A percentile compares a stretch with the other conserved stretches of the same genome.
phyloP scores from a whole-genome alignment of 2,888 invertebrate species.

The Lithophane ornitopus region DNA sequence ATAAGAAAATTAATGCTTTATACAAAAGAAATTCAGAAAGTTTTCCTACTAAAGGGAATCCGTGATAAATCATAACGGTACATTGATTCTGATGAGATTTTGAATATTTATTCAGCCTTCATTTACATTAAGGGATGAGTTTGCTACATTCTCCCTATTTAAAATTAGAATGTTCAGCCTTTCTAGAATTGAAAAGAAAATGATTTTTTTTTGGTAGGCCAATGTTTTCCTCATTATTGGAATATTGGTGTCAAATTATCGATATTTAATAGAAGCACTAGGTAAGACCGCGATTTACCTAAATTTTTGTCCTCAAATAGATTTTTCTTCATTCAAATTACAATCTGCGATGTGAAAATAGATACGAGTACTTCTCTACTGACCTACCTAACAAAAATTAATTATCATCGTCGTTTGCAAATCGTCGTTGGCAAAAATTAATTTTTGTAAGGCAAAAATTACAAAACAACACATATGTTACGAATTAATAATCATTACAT shows the following conservation, averaged over 20 bases:
- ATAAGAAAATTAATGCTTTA: conserved; percentile 52
- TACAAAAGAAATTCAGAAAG: conserved; percentile 48
- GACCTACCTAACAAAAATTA: too few relatives aligned
- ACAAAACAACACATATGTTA: not conserved
- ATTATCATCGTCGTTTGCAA: too few relatives aligned
- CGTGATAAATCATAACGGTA: conserved; percentile 56
- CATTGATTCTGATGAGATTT: conserved; percentile 59
- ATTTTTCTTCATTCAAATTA: not conserved
- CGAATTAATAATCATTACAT: not conserved
- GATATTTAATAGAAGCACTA: too few relatives aligned
- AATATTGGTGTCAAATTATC: not conserved
- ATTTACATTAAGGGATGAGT: conserved; percentile 34
- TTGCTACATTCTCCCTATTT: conserved; percentile 2
- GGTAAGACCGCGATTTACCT: not conserved
- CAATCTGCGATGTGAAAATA: not conserved
- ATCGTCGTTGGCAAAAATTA: too few relatives aligned
- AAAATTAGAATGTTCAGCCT: conserved; percentile 7
- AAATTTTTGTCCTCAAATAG: not conserved
- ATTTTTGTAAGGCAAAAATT: not conserved
- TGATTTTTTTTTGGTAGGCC: not conserved
- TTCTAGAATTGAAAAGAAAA: not conserved
- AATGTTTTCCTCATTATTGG: not conserved
- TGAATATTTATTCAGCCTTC: conserved; percentile 40
- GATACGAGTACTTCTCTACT: not conserved
- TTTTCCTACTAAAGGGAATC: conserved; percentile 33